Evolutionary conservation across 2,113 vertebrate species (phyloP), one percentile per base, ranked within the genome.

Genomic region (Anguilla rostrata): DNA sequence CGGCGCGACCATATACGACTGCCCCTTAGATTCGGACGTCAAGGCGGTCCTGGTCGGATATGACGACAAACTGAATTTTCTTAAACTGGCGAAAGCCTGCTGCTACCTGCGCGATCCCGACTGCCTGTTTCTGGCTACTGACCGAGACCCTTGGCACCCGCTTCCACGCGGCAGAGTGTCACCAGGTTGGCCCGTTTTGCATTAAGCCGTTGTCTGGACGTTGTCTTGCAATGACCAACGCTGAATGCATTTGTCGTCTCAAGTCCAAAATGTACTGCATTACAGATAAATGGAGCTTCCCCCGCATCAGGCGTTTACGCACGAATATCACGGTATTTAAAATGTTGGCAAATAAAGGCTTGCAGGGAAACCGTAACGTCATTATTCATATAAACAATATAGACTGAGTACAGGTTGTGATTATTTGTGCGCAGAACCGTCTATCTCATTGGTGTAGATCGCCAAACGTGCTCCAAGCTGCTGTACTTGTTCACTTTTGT

Each of bases 91-190:
- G 78, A 96, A 97, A 94, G 97, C 97, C 26, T 97, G 97, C 89
- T 96, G 96, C 90, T 96, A 97, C 92, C 89, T 98, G 94, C 94
- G 93, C 84, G 95, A 97, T 92, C 96, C 96, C 16, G 95, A 96
- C 57, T 98, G 97, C 91, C 91, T 97, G 91, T 97, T 98, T 82
- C 95, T 98, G 92, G 97, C 97, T 88, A 98, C 97, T 81, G 97
- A 98, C 91, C 96, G 94, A 66, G 97, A 98, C 93, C 97, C 97
- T 40, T 97, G 97, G 97, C 97, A 98, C 91, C 97, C 97, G 18
- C 95, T 97, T 80, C 95, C 94, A 79, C 91, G 96, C 22, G 97
- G 97, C 86, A 95, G 96, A 93, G 95, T 97, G 88, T 96, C 97
- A 71, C 97, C 97, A 7, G 97, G 97, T 98, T 93, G 95, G 92